Conservation (phyloP, 2,888 invertebrate species). For the Drosophila bunnanda region DNA sequence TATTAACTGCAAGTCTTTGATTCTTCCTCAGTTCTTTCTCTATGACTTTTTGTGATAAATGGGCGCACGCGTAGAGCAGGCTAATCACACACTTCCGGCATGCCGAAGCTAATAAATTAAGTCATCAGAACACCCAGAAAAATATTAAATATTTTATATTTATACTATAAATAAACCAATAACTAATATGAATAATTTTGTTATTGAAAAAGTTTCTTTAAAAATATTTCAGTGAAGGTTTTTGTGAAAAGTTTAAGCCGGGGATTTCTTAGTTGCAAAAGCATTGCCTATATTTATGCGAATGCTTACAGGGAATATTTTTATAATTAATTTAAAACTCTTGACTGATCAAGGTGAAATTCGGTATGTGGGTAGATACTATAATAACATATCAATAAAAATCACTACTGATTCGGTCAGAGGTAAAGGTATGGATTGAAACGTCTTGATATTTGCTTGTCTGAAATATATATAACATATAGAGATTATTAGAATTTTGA, state of each 20-base stretch:
- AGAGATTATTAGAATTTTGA: no score
- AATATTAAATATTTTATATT: not conserved
- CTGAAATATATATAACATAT: no score
- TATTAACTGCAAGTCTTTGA: constrained; percentile 55
- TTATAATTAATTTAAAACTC: no score
- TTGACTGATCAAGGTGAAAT: not conserved
- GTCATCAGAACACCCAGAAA: constrained; percentile 1
- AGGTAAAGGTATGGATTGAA: no score
- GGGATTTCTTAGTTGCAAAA: not conserved
- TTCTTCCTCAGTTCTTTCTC: constrained; percentile 5
- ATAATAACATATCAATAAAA: no score
- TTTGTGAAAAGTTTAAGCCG: not conserved
- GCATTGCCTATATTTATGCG: not conserved
- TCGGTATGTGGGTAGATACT: not conserved
- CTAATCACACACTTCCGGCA: constrained; percentile 64
- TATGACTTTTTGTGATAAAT: constrained; percentile 58
- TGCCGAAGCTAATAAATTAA: constrained; percentile 54
- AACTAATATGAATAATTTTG: not conserved
- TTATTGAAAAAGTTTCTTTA: not conserved
- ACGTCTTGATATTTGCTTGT: no score
- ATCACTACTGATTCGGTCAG: no score
- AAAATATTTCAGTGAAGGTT: not conserved
- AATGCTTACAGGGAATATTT: not conserved
- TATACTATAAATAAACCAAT: not conserved
- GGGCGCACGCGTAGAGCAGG: constrained; percentile 20